Base-by-base conservation (phyloP, 2,797 vertebrate species). In the Melanitta fusca region DNA sequence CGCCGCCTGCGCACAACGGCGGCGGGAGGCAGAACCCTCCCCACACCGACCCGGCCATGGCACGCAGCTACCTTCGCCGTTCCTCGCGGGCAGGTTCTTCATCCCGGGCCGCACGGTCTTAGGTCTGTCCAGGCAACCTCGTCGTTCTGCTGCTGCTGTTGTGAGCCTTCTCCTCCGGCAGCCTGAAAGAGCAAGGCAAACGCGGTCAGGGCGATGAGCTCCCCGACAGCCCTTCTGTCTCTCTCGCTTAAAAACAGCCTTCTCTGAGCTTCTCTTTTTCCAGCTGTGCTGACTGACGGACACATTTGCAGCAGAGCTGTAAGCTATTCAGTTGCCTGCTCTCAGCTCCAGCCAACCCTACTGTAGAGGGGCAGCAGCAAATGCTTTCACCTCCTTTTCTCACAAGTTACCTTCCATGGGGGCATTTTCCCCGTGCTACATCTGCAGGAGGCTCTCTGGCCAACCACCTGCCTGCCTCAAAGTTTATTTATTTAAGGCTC, bases 1-100 rank as follows among this genome's bases (percentile, higher is more conserved):
- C 64, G 98, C 97, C 96, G 34, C 39, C 41, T 36, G 65, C 78
- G 41, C 64, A 24, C 51, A 36, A 28, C 64, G 47, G 47, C 47
- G 47, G 47, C 22, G 47, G 22, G 47, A 49, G 47, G 47, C 47
- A 13, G 47, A 39, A 27, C 62, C 72, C 74, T 94, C 5, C 58
- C 27, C 7, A 45, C 21, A 21, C 73, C 51, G 32, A 12, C 16
- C 60, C 13, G 49, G 25, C 25, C 8, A 10, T 24, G 5, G 27
- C 22, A 11, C n/a, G 8, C 39, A 11, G 36, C 25, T 57, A 4
- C 17, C 51, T 19, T 32, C 8, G 27, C 20, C 9, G 8, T 13
- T n/a, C 27, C 25, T 12, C 7, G 12, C 8, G 24, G n/a, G 13
- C 38, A 22, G 19, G 38, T 19, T 39, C 25, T 30, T 41, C 38